phyloP scores from a whole-genome alignment of 1,140 invertebrate genomes.

The Mya arenaria region DNA sequence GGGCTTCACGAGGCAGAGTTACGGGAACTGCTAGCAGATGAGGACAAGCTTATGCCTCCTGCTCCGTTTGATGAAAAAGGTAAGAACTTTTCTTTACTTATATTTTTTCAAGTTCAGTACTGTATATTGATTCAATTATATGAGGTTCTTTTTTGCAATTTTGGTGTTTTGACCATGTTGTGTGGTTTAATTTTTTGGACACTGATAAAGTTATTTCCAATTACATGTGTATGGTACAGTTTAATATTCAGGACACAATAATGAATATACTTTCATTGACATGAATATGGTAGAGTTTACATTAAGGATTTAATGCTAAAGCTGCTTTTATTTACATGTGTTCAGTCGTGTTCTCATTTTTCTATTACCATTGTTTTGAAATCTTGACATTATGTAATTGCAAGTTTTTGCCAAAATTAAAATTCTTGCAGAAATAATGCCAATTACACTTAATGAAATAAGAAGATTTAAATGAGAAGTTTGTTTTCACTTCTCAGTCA shows the following conservation, averaged over 20 bases:
- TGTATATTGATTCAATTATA: background rate
- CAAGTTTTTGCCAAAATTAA: no score
- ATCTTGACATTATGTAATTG: no score
- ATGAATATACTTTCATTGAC: background rate
- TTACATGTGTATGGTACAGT: background rate
- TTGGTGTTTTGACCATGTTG: background rate
- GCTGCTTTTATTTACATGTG: no score
- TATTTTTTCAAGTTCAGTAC: background rate
- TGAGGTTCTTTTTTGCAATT: background rate
- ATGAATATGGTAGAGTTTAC: no score
- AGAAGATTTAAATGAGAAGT: no score
- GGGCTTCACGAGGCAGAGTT: conserved; percentile 77
- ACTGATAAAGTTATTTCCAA: background rate
- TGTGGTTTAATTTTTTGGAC: background rate
- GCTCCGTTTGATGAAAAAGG: conserved; percentile 79
- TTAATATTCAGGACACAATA: background rate
- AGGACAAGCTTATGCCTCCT: conserved; percentile 73
- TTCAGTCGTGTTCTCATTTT: no score
- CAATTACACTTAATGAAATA: no score
- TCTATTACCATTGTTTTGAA: no score
- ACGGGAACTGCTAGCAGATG: conserved; percentile 72
- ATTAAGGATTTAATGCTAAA: no score
- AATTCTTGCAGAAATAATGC: no score
- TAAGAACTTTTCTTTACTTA: conserved; percentile 28
- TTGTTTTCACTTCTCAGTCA: no score